phyloP scores from a whole-genome alignment of 1,140 invertebrate species.

The Vollenhovia emeryi region DNA sequence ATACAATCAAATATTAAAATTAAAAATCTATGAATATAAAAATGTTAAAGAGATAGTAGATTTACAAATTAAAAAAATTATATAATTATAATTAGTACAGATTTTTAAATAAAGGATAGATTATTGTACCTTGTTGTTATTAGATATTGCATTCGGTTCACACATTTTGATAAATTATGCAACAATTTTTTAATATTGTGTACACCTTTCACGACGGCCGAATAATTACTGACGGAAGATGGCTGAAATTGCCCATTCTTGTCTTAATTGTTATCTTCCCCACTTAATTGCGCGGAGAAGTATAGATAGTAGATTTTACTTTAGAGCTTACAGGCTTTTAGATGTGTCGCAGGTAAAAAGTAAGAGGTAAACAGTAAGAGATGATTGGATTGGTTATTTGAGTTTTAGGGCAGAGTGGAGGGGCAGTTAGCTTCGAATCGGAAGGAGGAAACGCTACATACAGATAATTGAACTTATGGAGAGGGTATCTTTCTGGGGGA shows the following conservation, averaged over 20 bases:
- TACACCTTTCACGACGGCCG: background rate
- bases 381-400: background rate
- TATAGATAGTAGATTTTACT: background rate
- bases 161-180: constrained; percentile 7
- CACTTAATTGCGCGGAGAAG: background rate
- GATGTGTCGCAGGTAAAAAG: background rate
- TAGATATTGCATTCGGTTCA: background rate
- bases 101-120: background rate
- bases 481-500: background rate
- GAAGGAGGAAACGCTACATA: background rate
- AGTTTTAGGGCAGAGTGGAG: background rate
- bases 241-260: fast-evolving
- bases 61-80: background rate
- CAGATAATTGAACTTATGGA: background rate
- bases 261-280: background rate
- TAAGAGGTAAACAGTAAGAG: too few relatives aligned
- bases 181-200: background rate
- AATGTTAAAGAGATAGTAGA: background rate
- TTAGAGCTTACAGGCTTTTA: background rate
- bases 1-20: background rate
- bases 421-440: background rate
- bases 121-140: background rate
- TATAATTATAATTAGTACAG: background rate
- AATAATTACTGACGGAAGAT: background rate
- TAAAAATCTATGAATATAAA: background rate